These are phyloP conservation scores for Rutpela maculata DNA, from an alignment of 2,888 invertebrate genomes.

Conservation along the genomic window DNA sequence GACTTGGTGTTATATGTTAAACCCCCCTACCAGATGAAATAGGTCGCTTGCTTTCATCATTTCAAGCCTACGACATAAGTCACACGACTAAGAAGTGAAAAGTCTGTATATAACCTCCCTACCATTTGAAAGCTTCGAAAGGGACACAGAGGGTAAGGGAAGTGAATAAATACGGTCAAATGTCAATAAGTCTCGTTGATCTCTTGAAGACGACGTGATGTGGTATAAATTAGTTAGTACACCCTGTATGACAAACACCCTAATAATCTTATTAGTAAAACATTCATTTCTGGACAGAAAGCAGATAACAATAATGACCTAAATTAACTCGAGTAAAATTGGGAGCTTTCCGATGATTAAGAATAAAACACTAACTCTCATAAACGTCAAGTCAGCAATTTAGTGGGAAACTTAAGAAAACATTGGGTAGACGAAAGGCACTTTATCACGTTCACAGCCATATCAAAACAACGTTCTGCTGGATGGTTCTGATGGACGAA, in stretches of 20 bases:
- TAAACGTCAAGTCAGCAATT: background rate
- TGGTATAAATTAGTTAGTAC: no score
- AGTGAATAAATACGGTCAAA: no score
- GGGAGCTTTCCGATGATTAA: background rate
- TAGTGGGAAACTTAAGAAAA: conserved; percentile 7
- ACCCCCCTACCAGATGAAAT: no score
- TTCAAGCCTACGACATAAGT: no score
- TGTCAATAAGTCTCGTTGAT: no score
- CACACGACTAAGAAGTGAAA: no score
- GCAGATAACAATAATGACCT: background rate
- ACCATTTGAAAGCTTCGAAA: no score
- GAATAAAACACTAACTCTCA: conserved; percentile 1
- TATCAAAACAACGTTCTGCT: background rate
- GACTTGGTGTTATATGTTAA: no score
- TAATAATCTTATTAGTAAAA: background rate
- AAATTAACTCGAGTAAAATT: background rate
- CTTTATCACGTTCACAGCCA: background rate
- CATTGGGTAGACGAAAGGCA: background rate
- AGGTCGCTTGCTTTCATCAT: no score
- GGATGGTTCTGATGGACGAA: background rate
- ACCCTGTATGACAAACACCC: background rate
- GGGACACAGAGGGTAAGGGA: no score
- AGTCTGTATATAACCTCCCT: no score
- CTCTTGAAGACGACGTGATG: no score
- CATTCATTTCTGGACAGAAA: background rate